Evolutionary conservation across 2,113 vertebrate genomes (phyloP), one percentile per base, ranked within the genome.

Genomic region (Brachirus orientalis): DNA sequence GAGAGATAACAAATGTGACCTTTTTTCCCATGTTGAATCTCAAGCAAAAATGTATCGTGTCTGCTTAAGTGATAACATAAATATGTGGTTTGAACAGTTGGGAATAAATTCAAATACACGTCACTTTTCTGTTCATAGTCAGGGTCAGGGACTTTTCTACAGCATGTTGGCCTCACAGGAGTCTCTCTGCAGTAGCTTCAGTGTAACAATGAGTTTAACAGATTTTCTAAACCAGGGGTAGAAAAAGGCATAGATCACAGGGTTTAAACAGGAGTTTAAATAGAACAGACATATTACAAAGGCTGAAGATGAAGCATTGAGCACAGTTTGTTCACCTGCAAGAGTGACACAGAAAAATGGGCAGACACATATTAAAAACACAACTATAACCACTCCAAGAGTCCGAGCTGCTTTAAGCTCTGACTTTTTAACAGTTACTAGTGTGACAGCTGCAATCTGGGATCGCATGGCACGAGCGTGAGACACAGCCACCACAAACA

Each of bases 141-240:
- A 13, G 40, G 4, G 7, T 41, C 0, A 54, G 52, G 5, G 33
- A 6, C 35, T 7, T 52, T 12, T 22, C 13, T 66, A 54, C 11
- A 62, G 1, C 8, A 76, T 37, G 19, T 51, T 75, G 17, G 22
- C 12, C 1, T 69, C 52, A 44, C 36, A 11, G 40, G 69, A 80
- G 37, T 50, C 38, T 35, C 65, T 44, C 35, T 56, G n/a, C 19
- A 80, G 57, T n/a, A 84, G 80, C 22, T 71, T 36, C 7, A 77
- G 40, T 7, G 73, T 65, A 33, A 74, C 17, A 54, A 77, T 72
- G 3, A 54, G 12, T 9, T 57, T 77, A 2, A 72, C 9, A 28
- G 40, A 65, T 55, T 69, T 69, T 17, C 69, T 79, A 16, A 83
- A 83, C 76, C 76, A 83, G 1, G 80, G 58, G 6, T 79, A 83